phyloP scores from a whole-genome alignment of 2,888 invertebrate species.

The Pseudococcus viburni region DNA sequence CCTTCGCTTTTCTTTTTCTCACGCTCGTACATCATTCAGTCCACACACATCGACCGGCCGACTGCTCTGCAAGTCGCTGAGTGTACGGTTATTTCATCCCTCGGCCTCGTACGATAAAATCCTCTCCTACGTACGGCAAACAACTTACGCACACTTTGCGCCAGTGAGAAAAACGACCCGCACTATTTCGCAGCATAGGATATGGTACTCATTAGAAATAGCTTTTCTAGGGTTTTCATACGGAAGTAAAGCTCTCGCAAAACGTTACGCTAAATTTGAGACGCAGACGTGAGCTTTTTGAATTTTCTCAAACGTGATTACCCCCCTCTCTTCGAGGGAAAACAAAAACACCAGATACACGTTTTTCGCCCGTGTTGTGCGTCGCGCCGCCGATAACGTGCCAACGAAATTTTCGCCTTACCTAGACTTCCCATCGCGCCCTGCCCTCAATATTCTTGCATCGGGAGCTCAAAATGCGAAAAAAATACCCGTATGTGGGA shows the following conservation, averaged over 20 bases:
- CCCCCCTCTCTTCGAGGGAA: neutral
- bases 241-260: slow-evolving; percentile 38
- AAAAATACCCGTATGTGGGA: neutral
- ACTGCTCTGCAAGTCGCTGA: slow-evolving; percentile 7
- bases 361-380: slow-evolving; percentile 3
- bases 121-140: neutral
- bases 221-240: slow-evolving; percentile 34
- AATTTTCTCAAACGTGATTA: slow-evolving; percentile 57
- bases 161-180: slow-evolving; percentile 34
- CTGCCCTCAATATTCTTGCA: neutral
- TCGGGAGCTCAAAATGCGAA: neutral
- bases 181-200: neutral
- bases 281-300: slow-evolving; percentile 60
- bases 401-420: neutral
- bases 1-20: slow-evolving; percentile 24
- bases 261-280: slow-evolving; percentile 54
- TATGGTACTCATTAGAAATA: slow-evolving; percentile 48
- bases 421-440: neutral
- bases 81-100: slow-evolving; percentile 13
- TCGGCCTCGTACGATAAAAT: neutral
- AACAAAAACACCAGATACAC: slow-evolving; percentile 18
- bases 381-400: neutral
- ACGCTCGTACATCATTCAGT: slow-evolving; percentile 39
- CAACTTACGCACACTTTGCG: slow-evolving; percentile 31
- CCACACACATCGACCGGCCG: neutral